Evolutionary conservation across 2,113 vertebrate genomes (phyloP).

Genomic region (Albula goreensis): DNA sequence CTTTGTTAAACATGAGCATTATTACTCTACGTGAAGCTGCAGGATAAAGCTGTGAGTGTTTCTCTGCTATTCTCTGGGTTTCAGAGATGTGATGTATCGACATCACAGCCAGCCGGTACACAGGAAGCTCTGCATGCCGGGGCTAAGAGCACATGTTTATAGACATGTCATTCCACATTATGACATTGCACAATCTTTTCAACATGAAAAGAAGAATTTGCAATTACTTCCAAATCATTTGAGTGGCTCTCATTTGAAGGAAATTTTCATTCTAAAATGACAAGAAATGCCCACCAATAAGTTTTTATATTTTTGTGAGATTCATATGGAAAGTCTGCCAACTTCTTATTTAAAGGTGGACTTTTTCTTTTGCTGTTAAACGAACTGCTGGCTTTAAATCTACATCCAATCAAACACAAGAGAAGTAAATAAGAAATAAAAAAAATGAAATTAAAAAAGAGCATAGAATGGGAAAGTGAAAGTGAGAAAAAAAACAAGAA

Average conservation of each 20-base stretch:
- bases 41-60: background rate
- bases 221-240: too few species aligned
- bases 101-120: too few species aligned
- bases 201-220: too few species aligned
- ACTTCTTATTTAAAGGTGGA: background rate
- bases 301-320: too few species aligned
- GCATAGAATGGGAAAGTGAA: background rate
- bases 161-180: too few species aligned
- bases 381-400: background rate
- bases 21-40: background rate
- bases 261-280: too few species aligned
- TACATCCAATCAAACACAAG: background rate
- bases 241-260: too few species aligned
- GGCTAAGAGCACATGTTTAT: too few species aligned
- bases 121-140: too few species aligned
- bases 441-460: background rate
- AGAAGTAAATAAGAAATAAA: constrained; percentile 2
- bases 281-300: too few species aligned
- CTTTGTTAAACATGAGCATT: background rate
- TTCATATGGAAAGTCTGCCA: background rate
- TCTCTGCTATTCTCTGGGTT: background rate
- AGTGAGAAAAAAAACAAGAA: background rate
- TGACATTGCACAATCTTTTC: too few species aligned
- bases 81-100: background rate
- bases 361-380: background rate